Evolutionary conservation across 2,797 vertebrate genomes (phyloP).

Genomic region (Manis pentadactyla): DNA sequence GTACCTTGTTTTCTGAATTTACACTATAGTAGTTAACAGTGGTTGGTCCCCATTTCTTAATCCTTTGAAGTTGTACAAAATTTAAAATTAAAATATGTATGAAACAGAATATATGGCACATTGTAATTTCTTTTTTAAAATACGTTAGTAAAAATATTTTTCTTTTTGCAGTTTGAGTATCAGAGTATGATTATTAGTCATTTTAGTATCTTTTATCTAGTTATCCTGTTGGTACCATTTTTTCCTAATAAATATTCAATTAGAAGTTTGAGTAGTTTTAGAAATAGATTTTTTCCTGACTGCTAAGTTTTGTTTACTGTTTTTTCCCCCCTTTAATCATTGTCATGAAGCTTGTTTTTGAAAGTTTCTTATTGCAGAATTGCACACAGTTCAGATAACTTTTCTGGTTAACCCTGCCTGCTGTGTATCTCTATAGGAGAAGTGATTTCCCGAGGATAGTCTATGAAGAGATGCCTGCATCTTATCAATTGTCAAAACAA

Average conservation of each 20-base stretch:
- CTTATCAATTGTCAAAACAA: neutral
- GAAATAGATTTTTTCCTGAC: neutral
- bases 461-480: slow-evolving; percentile 1
- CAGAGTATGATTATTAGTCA: neutral
- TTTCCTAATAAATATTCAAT: neutral
- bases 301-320: neutral
- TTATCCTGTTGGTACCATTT: neutral
- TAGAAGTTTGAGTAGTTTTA: slow-evolving; percentile 23
- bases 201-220: neutral
- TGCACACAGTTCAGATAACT: slow-evolving; percentile 13
- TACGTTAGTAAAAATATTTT: slow-evolving; percentile 2
- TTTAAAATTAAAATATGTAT: slow-evolving; percentile 26
- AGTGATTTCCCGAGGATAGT: neutral
- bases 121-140: neutral
- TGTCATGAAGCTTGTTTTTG: neutral
- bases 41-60: neutral
- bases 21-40: slow-evolving; percentile 8
- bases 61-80: slow-evolving; percentile 14
- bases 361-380: slow-evolving; percentile 53
- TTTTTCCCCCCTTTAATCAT: neutral
- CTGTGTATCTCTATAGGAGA: neutral
- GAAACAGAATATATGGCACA: neutral
- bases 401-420: neutral
- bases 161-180: slow-evolving; percentile 2
- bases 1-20: neutral